Evolutionary conservation across 2,888 invertebrate species (phyloP), one percentile per base, ranked within the genome.

Genomic region (Lasioglossum zephyrum): DNA sequence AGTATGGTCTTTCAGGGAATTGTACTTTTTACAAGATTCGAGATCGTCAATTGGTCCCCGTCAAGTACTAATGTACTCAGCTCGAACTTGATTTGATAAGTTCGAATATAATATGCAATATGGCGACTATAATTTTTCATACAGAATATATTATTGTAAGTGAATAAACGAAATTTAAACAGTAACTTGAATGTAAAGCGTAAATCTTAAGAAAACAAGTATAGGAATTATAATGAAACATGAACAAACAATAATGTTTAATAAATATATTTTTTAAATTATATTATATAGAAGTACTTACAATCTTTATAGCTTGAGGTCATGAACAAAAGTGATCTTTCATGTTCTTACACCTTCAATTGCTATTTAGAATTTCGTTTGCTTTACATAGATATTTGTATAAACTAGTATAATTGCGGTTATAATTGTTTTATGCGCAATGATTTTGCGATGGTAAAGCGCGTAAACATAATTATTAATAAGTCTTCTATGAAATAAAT

Each of bases 21-120:
- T 57, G n/a, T 57, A 57, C 57, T 57, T 57, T 57, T 57, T 57
- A 57, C 57, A n/a, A n/a, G 57, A n/a, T 57, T 57, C n/a, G 11
- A 1, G n/a, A n/a, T 57, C 11, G 4, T 11, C 4, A 11, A 57
- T 57, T 57, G 57, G n/a, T n/a, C 1, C n/a, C n/a, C n/a, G 11
- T 57, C 1, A 4, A 57, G 57, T n/a, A 57, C 57, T 57, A 57
- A n/a, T 57, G 2, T 57, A 57, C 57, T 57, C 57, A 11, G n/a
- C 57, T 57, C 57, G n/a, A 57, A n/a, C 57, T 9, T 57, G n/a
- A 53, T 53, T 53, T 53, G 8, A 53, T 53, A n/a, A 57, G n/a
- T 57, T 57, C 22, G 11, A 57, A 57, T 57, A 57, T n/a, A 9
- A n/a, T 57, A 57, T 57, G n/a, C 57, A 57, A 57, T n/a, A 57